These are phyloP conservation scores for Zaprionus obscuricornis DNA, from an alignment of 2,888 invertebrate species.

Conservation along the genomic window DNA sequence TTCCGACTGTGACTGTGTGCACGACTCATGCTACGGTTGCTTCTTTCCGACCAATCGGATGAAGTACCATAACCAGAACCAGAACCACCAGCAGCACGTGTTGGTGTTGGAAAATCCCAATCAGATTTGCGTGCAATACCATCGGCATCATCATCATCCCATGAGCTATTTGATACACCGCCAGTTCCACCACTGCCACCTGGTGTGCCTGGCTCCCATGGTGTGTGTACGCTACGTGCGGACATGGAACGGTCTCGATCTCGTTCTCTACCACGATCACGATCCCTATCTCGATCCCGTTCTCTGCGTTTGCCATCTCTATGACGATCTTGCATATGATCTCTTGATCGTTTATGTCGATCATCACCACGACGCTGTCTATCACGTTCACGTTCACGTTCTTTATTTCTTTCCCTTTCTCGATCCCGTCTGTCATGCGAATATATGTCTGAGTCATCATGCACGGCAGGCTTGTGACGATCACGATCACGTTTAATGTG, in stretches of 20 bases:
- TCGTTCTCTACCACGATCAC: conserved; percentile 57
- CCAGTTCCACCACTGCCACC: conserved; percentile 85
- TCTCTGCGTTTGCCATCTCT: conserved; percentile 53
- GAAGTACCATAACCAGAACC: conserved; percentile 48
- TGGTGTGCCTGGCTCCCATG: conserved; percentile 92
- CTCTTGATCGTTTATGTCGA: conserved; percentile 55
- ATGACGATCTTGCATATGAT: conserved; percentile 79
- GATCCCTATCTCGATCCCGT: conserved; percentile 64
- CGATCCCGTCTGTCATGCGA: conserved; percentile 53
- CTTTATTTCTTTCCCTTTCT: conserved; percentile 79
- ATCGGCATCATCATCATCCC: conserved; percentile 87
- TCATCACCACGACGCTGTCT: conserved; percentile 53
- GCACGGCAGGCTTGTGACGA: conserved; percentile 53
- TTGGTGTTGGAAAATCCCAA: conserved; percentile 97
- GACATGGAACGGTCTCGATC: conserved; percentile 71
- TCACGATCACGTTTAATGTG: conserved; percentile 85
- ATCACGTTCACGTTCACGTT: conserved; percentile 54
- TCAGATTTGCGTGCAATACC: conserved; percentile 86
- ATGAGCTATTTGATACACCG: conserved; percentile 85
- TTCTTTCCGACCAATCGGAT: conserved; percentile 78
- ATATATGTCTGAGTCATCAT: conserved; percentile 18
- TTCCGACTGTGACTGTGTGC: conserved; percentile 81
- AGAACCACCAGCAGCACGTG: conserved; percentile 64
- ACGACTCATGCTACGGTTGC: conserved; percentile 45
- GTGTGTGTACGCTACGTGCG: conserved; percentile 84